Evolutionary conservation across 2,113 vertebrate species (phyloP), one percentile per base, ranked within the genome.

Genomic region (Notothenia coriiceps): DNA sequence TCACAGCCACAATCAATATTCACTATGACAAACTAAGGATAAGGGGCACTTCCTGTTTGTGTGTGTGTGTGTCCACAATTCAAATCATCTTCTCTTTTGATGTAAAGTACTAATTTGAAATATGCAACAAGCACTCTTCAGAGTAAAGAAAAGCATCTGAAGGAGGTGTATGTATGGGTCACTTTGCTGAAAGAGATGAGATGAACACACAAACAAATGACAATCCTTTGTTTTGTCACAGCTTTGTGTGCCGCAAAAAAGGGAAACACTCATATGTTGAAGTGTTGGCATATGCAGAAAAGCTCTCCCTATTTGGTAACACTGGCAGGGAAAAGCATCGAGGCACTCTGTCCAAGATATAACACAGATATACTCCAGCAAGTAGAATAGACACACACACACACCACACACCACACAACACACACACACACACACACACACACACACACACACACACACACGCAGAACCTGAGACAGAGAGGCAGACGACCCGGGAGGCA

Each of bases 341-440:
- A 77, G 60, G 50, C 75, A 80, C 51, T 77, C 22, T 7, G 65
- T 68, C 72, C 69, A 57, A 54, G 69, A 81, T 80, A 75, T 33
- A 84, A 85, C 82, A 50, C 60, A 88, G 83, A 84, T 60, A 76
- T 84, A 62, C 47, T 66, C 79, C 46, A 76, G 65, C 61, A 74
- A 62, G 66, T 63, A 33, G 61, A 44, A 77, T 22, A 82, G 22
- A 35, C 17, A 29, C 43, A 46, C 40, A 60, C 13, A 72, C 35
- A 70, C 40, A 56, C 50, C 54, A 25, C 22, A 52, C 22, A 18
- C 57, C 57, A 61, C 25, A 63, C 47, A 46, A 54, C 46, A 46
- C 52, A 50, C 25, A 35, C 35, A 35, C 35, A 35, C 40, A 60
- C 54, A 44, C n/a, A 47, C 14, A 33, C 47, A 44, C 35, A 63